These are phyloP conservation scores for Mastomys natalensis DNA, from an alignment of 2,113 vertebrate genomes.

Conservation along the genomic window DNA sequence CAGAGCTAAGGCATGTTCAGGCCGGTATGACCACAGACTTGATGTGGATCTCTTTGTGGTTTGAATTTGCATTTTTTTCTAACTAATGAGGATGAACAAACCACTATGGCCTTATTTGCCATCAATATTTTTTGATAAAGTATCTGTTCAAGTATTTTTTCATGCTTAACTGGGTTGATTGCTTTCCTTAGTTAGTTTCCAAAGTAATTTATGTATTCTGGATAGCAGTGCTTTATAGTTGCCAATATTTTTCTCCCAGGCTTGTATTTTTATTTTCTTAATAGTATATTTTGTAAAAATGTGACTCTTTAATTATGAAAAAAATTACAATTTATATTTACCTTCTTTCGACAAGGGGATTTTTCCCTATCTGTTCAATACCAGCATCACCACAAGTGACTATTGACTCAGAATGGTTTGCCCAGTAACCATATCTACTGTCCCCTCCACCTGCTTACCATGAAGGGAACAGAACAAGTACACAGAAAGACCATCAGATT, in stretches of 20 bases:
- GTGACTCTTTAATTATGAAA: slow-evolving; percentile 1
- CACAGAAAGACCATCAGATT: neutral
- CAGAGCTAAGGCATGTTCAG: neutral
- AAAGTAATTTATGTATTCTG: neutral
- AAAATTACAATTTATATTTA: neutral
- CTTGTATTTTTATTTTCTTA: slow-evolving; percentile 2
- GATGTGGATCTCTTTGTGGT: neutral
- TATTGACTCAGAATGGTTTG: neutral
- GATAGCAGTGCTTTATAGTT: neutral
- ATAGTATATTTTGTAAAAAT: neutral
- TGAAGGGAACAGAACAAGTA: neutral
- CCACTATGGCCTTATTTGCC: neutral
- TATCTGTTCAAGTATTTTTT: slow-evolving; percentile 9
- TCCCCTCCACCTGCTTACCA: neutral
- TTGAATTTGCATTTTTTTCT: slow-evolving; percentile 53
- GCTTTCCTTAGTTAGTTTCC: neutral
- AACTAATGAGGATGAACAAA: slow-evolving; percentile 1
- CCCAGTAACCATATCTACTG: neutral
- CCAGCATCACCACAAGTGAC: neutral
- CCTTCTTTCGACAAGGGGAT: neutral
- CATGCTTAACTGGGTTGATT: neutral
- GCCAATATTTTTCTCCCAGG: neutral
- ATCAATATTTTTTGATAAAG: slow-evolving; percentile 17
- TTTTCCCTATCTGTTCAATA: neutral
- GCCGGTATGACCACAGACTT: neutral